Conservation (phyloP, 2,888 invertebrate genomes). For the Saturnia pavonia region DNA sequence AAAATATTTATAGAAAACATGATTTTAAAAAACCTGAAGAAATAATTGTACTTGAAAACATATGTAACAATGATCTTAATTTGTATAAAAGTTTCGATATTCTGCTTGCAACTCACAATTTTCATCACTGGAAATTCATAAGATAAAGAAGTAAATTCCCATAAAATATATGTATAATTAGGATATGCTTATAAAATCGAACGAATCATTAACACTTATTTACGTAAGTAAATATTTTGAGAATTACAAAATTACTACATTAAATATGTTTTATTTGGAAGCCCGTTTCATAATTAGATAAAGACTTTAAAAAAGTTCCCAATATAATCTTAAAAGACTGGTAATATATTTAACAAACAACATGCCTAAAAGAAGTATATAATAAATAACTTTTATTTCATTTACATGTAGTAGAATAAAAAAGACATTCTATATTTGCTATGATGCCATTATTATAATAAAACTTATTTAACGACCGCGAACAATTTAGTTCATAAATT, state of each 20-base stretch:
- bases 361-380: neutral
- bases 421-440: neutral
- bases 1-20: neutral
- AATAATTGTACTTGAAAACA: neutral
- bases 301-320: neutral
- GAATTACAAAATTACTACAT: conserved; percentile 3
- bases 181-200: neutral
- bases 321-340: neutral
- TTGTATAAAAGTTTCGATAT: neutral
- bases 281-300: conserved; percentile 17
- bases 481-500: neutral
- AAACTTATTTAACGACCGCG: neutral
- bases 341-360: neutral
- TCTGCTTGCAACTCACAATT: neutral
- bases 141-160: neutral
- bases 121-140: conserved; percentile 5
- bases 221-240: conserved; percentile 7
- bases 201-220: neutral
- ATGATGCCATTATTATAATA: neutral
- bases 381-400: neutral
- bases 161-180: neutral
- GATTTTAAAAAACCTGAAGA: neutral
- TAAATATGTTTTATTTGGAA: conserved; percentile 18
- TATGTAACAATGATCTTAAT: neutral
- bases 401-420: neutral